Evolutionary conservation across 2,113 vertebrate genomes (phyloP), one percentile per base, ranked within the genome.

Genomic region (Colaptes auratus): DNA sequence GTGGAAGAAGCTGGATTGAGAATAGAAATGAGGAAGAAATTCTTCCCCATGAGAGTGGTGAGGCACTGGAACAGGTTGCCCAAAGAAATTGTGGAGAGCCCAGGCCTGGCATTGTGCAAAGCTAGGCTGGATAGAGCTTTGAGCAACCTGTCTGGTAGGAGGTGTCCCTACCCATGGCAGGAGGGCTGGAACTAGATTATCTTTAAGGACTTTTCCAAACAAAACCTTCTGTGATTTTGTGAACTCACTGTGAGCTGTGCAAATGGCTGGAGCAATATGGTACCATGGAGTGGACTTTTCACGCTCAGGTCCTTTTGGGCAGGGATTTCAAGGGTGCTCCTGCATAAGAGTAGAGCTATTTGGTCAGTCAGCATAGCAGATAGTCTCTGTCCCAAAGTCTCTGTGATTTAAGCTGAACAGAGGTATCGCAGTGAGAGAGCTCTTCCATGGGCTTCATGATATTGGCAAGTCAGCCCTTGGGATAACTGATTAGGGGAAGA

Each of bases 361-460:
- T 6, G 15, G 23, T 36, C 4, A 0, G 18, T 53, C 12, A 3
- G 2, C 0, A 5, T 7, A 24, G 33, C 6, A 75, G 33, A 18
- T 24, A 15, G 2, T 13, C 42, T 67, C 50, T 7, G 5, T 35
- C 50, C 36, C 50, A 50, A 33, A 15, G n/a, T 4, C 28, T 60
- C 55, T 2, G 0, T 8, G 72, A 31, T 17, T 72, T 10, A 4
- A 36, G 55, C 14, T 10, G 63, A 39, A 12, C 31, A 27, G 56
- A 50, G 16, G 42, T 20, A 11, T 14, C 50, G 1, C 39, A 21
- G 27, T 0, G 55, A 39, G 27, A 64, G 24, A 70, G 60, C n/a
- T 83, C 6, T 8, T 67, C 77, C 1, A 0, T 46, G 46, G 18
- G 4, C 64, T 81, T 2, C 3, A 1, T 69, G 55, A 46, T 20